Percentiles rank a stretch among this genome's conserved stretches.
Evolutionary conservation across 1,140 invertebrate species (phyloP).

Genomic region (Dendroctonus ponderosae): DNA sequence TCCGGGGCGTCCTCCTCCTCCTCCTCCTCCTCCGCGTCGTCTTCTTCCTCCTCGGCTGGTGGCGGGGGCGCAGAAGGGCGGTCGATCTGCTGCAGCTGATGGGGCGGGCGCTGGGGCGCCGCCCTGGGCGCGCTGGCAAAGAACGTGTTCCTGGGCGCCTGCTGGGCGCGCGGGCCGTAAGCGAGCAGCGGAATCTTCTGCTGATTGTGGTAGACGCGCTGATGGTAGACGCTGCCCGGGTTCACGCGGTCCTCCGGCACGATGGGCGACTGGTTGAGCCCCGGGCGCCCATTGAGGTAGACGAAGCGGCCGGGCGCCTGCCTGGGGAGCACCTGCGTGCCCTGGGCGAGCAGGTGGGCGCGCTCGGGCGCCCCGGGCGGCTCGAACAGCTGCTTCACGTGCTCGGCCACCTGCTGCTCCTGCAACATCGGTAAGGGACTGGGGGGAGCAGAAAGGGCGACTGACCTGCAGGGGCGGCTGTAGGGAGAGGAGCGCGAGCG

Average conservation of each 20-base stretch:
- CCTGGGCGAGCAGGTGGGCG: not conserved
- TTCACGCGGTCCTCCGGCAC: constrained; percentile 1
- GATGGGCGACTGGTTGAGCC: constrained; percentile 9
- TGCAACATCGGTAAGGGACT: too few relatives aligned
- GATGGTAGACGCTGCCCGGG: constrained; percentile 12
- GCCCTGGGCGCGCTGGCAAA: not conserved
- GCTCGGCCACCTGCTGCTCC: constrained; percentile 38
- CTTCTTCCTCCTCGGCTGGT: constrained; percentile 24
- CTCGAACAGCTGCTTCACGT: constrained; percentile 40
- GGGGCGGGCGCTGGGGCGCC: not conserved
- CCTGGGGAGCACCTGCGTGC: not conserved
- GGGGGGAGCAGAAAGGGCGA: too few relatives aligned
- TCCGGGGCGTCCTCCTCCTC: constrained; percentile 9
- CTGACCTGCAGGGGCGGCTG: constrained; percentile 17
- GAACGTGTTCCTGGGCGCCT: not conserved
- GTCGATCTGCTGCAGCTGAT: constrained; percentile 8
- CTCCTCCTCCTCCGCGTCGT: constrained; percentile 13
- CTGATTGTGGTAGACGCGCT: constrained; percentile 17
- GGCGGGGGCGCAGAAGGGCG: not conserved
- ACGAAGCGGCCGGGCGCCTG: constrained; percentile 12
- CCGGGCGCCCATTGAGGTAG: constrained; percentile 22
- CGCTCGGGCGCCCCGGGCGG: constrained; percentile 5
- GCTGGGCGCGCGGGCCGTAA: not conserved
- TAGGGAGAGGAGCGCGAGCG: constrained; percentile 9
- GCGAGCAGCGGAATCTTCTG: constrained; percentile 18